Percentiles rank a stretch among this genome's conserved stretches.
phyloP scores from a whole-genome alignment of 2,797 vertebrate species.

The Furcifer pardalis region DNA sequence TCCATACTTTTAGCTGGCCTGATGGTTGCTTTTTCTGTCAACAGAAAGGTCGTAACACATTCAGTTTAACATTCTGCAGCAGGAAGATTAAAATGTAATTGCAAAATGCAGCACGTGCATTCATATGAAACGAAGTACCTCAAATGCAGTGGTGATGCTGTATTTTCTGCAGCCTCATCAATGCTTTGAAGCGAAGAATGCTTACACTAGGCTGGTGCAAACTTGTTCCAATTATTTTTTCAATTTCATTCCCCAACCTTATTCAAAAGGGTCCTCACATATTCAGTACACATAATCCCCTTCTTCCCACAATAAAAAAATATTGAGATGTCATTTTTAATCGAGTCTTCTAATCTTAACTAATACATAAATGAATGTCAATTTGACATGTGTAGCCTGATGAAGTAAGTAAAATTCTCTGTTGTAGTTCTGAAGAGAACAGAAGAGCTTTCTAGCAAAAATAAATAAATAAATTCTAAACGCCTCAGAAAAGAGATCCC shows the following conservation, averaged over 20 bases:
- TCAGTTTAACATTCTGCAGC: slow-evolving; percentile 27
- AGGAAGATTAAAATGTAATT: slow-evolving; percentile 29
- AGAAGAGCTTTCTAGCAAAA: too few relatives aligned
- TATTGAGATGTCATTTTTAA: not conserved
- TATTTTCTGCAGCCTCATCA: not conserved
- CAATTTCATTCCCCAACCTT: not conserved
- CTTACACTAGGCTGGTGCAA: not conserved
- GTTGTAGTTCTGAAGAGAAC: too few relatives aligned
- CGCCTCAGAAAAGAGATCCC: too few relatives aligned
- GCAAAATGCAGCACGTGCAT: not conserved
- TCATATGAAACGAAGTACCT: not conserved
- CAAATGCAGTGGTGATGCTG: not conserved
- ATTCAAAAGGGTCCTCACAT: not conserved
- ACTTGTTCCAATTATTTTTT: not conserved
- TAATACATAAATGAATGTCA: not conserved
- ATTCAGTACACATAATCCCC: not conserved
- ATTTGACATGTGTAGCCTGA: too few relatives aligned
- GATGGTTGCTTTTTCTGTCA: slow-evolving; percentile 90
- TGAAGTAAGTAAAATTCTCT: too few relatives aligned
- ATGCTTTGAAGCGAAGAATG: not conserved
- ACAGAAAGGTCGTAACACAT: slow-evolving; percentile 57
- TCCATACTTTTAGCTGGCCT: slow-evolving; percentile 98
- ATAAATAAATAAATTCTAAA: too few relatives aligned
- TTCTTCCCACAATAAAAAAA: too few relatives aligned
- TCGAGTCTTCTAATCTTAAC: not conserved